These are phyloP conservation scores for Sciurus vulgaris DNA, from an alignment of 2,797 vertebrate species.

Conservation along the genomic window DNA sequence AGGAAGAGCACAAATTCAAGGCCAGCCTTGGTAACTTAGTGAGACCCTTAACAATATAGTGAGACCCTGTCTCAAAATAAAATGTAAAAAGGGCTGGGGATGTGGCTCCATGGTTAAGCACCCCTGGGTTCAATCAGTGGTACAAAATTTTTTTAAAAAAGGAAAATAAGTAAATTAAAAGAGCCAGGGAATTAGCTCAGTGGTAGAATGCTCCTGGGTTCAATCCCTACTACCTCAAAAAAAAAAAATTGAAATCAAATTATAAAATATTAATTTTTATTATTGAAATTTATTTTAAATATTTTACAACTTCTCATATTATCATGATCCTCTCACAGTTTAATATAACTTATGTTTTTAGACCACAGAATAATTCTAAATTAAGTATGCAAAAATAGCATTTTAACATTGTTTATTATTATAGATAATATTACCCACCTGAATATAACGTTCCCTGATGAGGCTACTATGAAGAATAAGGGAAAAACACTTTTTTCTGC, in stretches of 20 bases:
- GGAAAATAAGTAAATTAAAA: too few relatives aligned
- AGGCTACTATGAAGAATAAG: slow-evolving; percentile 3
- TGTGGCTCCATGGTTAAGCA: too few relatives aligned
- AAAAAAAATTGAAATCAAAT: not conserved
- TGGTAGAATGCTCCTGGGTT: too few relatives aligned
- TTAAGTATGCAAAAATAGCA: not conserved
- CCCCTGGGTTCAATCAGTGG: too few relatives aligned
- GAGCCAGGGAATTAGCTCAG: too few relatives aligned
- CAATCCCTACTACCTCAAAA: too few relatives aligned
- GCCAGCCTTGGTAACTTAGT: too few relatives aligned
- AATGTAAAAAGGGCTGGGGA: too few relatives aligned
- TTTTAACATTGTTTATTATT: not conserved
- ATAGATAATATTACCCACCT: not conserved
- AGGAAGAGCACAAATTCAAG: too few relatives aligned
- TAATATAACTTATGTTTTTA: slow-evolving; percentile 24
- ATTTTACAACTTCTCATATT: slow-evolving; percentile 53
- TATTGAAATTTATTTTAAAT: slow-evolving; percentile 61
- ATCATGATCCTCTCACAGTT: not conserved
- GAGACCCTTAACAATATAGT: too few relatives aligned
- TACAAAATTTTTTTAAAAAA: too few relatives aligned
- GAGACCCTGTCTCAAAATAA: too few relatives aligned
- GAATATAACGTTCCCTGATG: not conserved
- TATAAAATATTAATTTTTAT: slow-evolving; percentile 47
- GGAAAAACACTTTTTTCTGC: slow-evolving; percentile 2
- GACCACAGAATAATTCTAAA: slow-evolving; percentile 14